phyloP scores from a whole-genome alignment of 2,113 vertebrate genomes.

The zebrafish (Danio rerio) region GRCz12tu NC_133194.1:15419501-15420000 shows the following conservation, averaged over 20 bases:
- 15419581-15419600: constrained; percentile 21
- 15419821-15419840: constrained; percentile 58
- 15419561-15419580: constrained; percentile 44
- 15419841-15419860: constrained; percentile 15
- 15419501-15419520: constrained; percentile 85
- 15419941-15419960: not conserved
- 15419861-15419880: not conserved
- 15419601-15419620: constrained; percentile 35
- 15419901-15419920: not conserved
- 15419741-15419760: constrained; percentile 76
- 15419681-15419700: constrained; percentile 68
- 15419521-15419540: constrained; percentile 75
- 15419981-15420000: constrained; percentile 35
- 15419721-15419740: constrained; percentile 76
- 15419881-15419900: not conserved
- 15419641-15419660: not conserved
- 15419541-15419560: constrained; percentile 79
- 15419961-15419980: constrained; percentile 35
- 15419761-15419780: constrained; percentile 81
- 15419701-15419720: constrained; percentile 73
- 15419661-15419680: constrained; percentile 53
- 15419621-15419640: constrained; percentile 38
- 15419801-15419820: constrained; percentile 74
- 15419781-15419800: constrained; percentile 75
- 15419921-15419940: not conserved